Conservation (phyloP, 2,113 vertebrate genomes). For the Xenopus laevis region DNA sequence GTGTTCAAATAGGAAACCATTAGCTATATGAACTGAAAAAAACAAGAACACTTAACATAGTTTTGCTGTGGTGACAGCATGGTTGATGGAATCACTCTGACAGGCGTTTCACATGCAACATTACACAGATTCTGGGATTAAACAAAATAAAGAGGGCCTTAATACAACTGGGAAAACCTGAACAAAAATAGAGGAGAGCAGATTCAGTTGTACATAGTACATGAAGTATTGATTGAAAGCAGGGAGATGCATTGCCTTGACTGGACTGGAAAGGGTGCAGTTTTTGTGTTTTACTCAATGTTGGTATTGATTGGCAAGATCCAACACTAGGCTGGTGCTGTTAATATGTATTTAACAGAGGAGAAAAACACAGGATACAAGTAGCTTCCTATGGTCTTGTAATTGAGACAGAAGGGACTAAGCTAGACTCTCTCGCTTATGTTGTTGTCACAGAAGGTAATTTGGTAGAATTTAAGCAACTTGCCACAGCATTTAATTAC, state of each 20-base stretch:
- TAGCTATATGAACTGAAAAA: neutral
- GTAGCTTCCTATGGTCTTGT: conserved; percentile 47
- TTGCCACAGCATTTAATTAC: no score
- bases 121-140: conserved; percentile 68
- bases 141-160: conserved; percentile 65
- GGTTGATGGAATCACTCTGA: conserved; percentile 78
- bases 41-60: conserved; percentile 49
- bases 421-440: no score
- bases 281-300: conserved; percentile 68
- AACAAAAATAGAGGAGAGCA: conserved; percentile 61
- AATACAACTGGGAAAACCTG: conserved; percentile 60
- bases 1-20: neutral
- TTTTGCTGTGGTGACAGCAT: conserved; percentile 62
- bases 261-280: conserved; percentile 57
- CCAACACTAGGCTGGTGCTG: conserved; percentile 68
- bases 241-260: conserved; percentile 63
- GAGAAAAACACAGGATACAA: conserved; percentile 51
- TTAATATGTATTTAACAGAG: conserved; percentile 73
- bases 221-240: conserved; percentile 73
- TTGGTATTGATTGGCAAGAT: conserved; percentile 77
- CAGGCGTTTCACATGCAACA: conserved; percentile 79
- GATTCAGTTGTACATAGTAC: conserved; percentile 59
- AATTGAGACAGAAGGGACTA: conserved; percentile 53
- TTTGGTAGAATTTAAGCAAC: no score
- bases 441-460: no score